Percentiles rank a stretch among this genome's conserved stretches.
Evolutionary conservation across 2,888 invertebrate species (phyloP).

Genomic region (Drosophila demipolita): DNA sequence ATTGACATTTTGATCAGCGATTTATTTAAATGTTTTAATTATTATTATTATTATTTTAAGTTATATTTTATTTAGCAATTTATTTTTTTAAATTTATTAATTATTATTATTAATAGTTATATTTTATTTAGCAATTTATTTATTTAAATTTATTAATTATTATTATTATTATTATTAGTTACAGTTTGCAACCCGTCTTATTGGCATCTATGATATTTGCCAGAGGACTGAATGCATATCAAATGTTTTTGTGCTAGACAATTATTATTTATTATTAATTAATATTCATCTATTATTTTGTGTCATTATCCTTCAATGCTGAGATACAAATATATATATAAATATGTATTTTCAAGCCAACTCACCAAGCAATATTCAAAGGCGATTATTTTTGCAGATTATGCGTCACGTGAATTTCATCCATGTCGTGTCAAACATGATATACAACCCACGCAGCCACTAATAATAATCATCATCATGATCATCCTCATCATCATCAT

Average conservation of each 20-base stretch:
- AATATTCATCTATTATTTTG: background rate
- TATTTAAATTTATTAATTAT: no score
- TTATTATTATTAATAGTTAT: no score
- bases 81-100: no score
- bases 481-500: constrained; percentile 16
- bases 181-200: no score
- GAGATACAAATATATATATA: background rate
- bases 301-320: background rate
- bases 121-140: no score
- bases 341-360: background rate
- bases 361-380: background rate
- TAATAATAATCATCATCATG: constrained; percentile 13
- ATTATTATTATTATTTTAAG: no score
- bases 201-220: background rate
- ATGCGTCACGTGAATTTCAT: background rate
- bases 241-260: background rate
- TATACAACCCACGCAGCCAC: constrained; percentile 17
- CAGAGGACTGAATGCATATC: background rate
- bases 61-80: no score
- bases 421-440: background rate
- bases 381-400: background rate
- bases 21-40: no score
- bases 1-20: no score
- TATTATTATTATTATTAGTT: no score
- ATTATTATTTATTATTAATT: no score